Base-by-base conservation (phyloP, 2,888 invertebrate species). In the Synergus gifuensis region DNA sequence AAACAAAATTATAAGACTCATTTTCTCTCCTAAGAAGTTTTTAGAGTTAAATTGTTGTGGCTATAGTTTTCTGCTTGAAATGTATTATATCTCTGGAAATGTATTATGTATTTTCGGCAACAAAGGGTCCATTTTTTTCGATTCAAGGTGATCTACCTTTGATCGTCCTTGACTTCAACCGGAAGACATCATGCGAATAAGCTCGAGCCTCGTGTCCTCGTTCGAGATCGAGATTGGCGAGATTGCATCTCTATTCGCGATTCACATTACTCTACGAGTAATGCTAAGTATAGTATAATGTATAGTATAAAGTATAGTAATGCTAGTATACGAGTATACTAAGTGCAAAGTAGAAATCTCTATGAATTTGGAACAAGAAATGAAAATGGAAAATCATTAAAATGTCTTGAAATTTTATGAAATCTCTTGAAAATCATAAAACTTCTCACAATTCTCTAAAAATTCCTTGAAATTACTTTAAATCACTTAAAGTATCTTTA, bases 121-220 rank as follows among this genome's bases (percentile, higher is more conserved):
- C n/a, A 28, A 66, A 66, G 42, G 42, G 18, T 18, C 66, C 66
- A 40, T 18, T 42, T 42, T 42, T 18, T 66, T n/a, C 16, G 28
- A 28, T 80, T 69, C 76, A 82, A 86, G 82, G 80, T 76, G 79
- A 86, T 83, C 80, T 63, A 16, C 58, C 42, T 66, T 18, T 62
- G 49, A 81, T 79, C 82, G 79, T 54, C 86, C 86, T 84, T 86
- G 83, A 81, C 84, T 69, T 54, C 40, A 77, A 73, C 82, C 78
- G 82, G 80, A 85, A 86, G 78, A 49, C 69, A 36, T 69, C 69
- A 18, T 54, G 69, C 16, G 73, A 58, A n/a, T n/a, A n/a, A 76
- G 81, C 78, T 42, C 60, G 76, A 78, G 76, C 66, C 76, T 80
- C 78, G 76, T 78, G 82, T 49, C 79, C 79, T 81, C 81, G 54